Percentiles rank a stretch among this genome's conserved stretches.
phyloP scores from a whole-genome alignment of 2,113 vertebrate species.

The Pollimyrus isidori region DNA sequence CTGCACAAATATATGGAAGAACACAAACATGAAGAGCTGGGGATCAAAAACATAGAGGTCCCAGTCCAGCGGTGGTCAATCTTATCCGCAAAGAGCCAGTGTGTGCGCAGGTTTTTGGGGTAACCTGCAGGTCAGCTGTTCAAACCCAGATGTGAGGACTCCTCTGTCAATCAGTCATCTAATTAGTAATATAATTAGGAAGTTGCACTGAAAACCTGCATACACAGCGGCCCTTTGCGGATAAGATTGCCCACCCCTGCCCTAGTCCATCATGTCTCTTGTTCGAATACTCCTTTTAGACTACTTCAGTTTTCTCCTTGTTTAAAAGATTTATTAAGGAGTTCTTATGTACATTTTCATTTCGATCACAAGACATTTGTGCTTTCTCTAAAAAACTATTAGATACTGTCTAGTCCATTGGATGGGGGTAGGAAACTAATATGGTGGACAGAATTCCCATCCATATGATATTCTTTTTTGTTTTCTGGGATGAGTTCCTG shows the following conservation, averaged over 20 bases:
- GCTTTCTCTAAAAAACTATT: neutral
- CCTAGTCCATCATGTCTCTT: neutral
- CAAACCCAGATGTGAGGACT: too few species aligned
- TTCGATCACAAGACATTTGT: neutral
- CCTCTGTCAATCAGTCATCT: too few species aligned
- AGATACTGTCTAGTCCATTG: neutral
- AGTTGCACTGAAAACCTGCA: too few species aligned
- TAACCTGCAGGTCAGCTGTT: too few species aligned
- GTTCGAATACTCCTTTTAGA: neutral
- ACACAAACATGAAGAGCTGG: neutral
- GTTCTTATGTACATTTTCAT: neutral
- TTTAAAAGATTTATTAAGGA: neutral
- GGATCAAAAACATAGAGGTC: neutral
- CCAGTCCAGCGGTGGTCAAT: neutral
- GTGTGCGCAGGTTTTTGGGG: too few species aligned
- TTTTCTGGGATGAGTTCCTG: neutral
- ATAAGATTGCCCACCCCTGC: too few species aligned
- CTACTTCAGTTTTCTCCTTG: neutral
- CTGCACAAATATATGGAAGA: neutral
- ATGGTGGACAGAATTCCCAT: neutral
- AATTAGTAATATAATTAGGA: too few species aligned
- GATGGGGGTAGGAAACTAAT: neutral
- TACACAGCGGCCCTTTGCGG: too few species aligned
- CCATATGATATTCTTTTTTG: neutral
- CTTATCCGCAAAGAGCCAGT: too few species aligned